Conservation (phyloP, 1,140 invertebrate species). For the Cotesia glomerata region DNA sequence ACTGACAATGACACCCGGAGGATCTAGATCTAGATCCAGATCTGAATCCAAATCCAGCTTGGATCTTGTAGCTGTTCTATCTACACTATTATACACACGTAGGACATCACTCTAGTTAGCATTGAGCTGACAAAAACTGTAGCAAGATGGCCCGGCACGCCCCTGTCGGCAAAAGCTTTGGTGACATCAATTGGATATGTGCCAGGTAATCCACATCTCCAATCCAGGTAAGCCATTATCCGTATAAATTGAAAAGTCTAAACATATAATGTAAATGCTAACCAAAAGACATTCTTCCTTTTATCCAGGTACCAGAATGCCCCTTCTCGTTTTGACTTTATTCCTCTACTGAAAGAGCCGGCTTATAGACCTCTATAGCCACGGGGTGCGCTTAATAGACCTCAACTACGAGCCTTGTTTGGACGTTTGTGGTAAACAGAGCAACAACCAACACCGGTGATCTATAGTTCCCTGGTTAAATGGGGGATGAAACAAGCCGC, state of each 20-base stretch:
- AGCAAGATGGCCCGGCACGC: constrained; percentile 25
- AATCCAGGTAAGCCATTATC: too few species aligned
- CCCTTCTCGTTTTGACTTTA: too few species aligned
- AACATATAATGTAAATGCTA: too few species aligned
- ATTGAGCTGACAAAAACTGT: neutral
- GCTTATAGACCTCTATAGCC: constrained; percentile 11
- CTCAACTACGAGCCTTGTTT: constrained; percentile 54
- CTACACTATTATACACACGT: too few species aligned
- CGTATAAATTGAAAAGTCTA: too few species aligned
- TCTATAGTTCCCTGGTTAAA: constrained; percentile 45
- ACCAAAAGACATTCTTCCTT: too few species aligned
- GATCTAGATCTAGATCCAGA: neutral
- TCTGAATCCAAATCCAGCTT: too few species aligned
- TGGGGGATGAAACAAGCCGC: constrained; percentile 56
- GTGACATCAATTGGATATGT: constrained; percentile 58
- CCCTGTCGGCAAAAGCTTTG: constrained; percentile 31
- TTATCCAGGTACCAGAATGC: too few species aligned
- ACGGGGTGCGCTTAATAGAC: constrained; percentile 57
- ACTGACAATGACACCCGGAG: neutral
- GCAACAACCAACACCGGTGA: constrained; percentile 55
- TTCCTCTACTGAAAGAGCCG: too few species aligned
- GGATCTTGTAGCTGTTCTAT: too few species aligned
- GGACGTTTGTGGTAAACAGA: constrained; percentile 63
- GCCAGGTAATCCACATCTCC: constrained; percentile 15
- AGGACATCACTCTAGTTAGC: too few species aligned